Conservation (phyloP, 2,113 vertebrate genomes). For the Lota lota region DNA sequence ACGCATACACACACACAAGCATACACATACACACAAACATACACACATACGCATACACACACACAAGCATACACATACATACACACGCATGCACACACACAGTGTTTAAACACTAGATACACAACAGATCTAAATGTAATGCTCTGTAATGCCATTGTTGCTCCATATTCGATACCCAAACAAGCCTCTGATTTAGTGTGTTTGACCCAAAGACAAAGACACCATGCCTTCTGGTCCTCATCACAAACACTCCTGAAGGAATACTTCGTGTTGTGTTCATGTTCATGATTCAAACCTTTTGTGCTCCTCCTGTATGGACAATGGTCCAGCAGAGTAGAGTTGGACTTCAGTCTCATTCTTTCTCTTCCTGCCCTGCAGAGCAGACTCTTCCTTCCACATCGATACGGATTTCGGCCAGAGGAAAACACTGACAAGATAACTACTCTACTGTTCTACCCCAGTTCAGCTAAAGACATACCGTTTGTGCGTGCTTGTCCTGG, state of each 20-base stretch:
- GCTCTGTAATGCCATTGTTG: too few species aligned
- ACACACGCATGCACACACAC: not conserved
- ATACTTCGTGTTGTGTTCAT: too few species aligned
- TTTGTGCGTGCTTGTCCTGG: too few species aligned
- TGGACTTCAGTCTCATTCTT: conserved; percentile 18
- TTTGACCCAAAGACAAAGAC: too few species aligned
- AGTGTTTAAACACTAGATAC: not conserved
- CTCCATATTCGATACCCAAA: too few species aligned
- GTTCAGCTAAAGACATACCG: too few species aligned
- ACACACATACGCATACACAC: not conserved
- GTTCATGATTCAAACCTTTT: conserved; percentile 27
- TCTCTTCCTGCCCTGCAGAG: conserved; percentile 12
- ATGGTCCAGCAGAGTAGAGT: conserved; percentile 6
- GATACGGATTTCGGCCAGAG: conserved; percentile 43
- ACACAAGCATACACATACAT: too few species aligned
- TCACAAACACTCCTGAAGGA: too few species aligned
- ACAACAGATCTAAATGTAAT: not conserved
- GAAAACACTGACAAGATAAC: conserved; percentile 27
- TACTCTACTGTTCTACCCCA: too few species aligned
- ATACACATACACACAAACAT: not conserved
- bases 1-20: too few species aligned
- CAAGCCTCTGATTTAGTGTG: too few species aligned
- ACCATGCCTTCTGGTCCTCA: too few species aligned
- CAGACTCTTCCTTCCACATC: conserved; percentile 53
- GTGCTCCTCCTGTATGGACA: conserved; percentile 10